phyloP scores from a whole-genome alignment of 2,113 vertebrate species.

The Pipa parva region DNA sequence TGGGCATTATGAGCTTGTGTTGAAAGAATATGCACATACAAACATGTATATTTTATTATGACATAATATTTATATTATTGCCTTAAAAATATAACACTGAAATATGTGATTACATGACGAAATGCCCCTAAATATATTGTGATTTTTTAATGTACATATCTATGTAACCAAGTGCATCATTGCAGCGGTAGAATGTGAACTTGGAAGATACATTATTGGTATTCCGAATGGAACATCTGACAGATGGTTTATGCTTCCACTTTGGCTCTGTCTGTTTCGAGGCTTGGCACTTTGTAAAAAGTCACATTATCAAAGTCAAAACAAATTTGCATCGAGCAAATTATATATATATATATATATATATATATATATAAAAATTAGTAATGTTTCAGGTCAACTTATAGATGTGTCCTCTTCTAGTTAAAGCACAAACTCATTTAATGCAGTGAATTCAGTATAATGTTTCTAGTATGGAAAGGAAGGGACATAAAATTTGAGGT shows the following conservation, averaged over 20 bases:
- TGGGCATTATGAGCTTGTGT: too few relatives aligned
- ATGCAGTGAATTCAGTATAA: too few relatives aligned
- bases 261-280: background rate
- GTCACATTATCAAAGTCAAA: slow-evolving; percentile 1
- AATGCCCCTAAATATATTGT: too few relatives aligned
- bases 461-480: too few relatives aligned
- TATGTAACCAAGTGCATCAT: background rate
- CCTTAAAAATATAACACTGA: too few relatives aligned
- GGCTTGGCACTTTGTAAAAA: background rate
- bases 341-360: too few relatives aligned
- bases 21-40: background rate
- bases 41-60: too few relatives aligned
- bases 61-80: too few relatives aligned
- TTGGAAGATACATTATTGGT: background rate
- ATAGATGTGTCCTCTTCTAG: background rate
- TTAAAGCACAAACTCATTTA: background rate
- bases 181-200: background rate
- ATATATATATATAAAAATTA: too few relatives aligned
- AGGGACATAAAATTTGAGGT: too few relatives aligned
- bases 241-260: background rate
- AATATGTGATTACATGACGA: too few relatives aligned
- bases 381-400: background rate
- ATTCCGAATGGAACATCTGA: background rate
- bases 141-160: background rate
- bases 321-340: background rate